Conservation (phyloP, 2,888 invertebrate genomes). For the Alsophila aescularia region DNA sequence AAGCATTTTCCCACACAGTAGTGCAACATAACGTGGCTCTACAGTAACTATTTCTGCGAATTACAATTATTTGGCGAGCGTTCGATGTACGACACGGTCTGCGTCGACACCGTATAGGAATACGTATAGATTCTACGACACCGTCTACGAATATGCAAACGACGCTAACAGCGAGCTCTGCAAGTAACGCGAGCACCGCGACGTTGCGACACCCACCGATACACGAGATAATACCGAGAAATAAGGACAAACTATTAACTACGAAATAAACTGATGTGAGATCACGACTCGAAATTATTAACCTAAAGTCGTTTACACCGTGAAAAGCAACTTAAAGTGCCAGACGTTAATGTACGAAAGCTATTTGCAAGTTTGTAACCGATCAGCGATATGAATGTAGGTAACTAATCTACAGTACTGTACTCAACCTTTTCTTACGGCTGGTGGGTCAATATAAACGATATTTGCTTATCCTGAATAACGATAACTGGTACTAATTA, state of each 20-base stretch:
- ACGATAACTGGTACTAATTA: no score
- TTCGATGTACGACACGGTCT: conserved; percentile 49
- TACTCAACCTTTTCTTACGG: conserved; percentile 3
- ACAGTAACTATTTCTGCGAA: conserved; percentile 34
- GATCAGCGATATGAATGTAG: conserved; percentile 6
- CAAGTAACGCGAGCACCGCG: background rate
- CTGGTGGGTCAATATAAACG: background rate
- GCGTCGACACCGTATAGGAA: conserved; percentile 65
- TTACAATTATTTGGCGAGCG: conserved; percentile 50
- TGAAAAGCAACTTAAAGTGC: conserved; percentile 55
- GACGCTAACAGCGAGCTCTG: conserved; percentile 60
- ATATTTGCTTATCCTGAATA: no score
- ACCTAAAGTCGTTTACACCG: conserved; percentile 63
- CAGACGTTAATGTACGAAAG: conserved; percentile 31
- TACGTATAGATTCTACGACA: conserved; percentile 77
- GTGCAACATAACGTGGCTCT: conserved; percentile 11
- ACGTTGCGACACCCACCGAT: conserved; percentile 74
- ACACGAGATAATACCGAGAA: conserved; percentile 77
- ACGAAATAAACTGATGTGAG: conserved; percentile 76
- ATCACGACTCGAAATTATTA: conserved; percentile 76
- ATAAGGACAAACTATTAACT: conserved; percentile 78
- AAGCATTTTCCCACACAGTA: conserved; percentile 33
- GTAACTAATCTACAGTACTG: no score
- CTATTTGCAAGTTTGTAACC: conserved; percentile 19
- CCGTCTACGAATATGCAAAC: conserved; percentile 76